Evolutionary conservation across 1,140 invertebrate species (phyloP).

Genomic region (Drosophila quadrilineata): DNA sequence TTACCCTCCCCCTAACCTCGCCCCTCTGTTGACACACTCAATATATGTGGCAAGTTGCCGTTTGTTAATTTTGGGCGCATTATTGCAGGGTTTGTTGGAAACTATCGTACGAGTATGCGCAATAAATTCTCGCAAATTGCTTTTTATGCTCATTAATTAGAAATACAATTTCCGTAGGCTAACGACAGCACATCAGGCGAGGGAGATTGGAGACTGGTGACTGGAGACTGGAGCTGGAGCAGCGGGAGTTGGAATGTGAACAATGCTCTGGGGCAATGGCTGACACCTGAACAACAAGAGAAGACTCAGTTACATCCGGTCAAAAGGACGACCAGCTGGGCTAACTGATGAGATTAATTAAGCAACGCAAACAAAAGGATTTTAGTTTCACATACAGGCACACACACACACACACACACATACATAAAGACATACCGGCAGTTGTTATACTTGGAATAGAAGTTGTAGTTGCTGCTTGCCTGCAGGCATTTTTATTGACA

Average conservation of each 20-base stretch:
- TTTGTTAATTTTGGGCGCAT: constrained; percentile 43
- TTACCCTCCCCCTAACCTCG: neutral
- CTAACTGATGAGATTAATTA: constrained; percentile 78
- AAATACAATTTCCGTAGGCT: constrained; percentile 55
- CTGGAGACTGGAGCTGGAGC: neutral
- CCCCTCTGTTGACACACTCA: too few species aligned
- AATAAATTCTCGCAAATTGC: constrained; percentile 46
- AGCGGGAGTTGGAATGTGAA: constrained; percentile 13
- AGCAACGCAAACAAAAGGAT: constrained; percentile 74
- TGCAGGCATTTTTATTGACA: constrained; percentile 79
- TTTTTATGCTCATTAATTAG: constrained; percentile 75
- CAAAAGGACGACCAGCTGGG: constrained; percentile 52
- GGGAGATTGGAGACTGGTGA: neutral
- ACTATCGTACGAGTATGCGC: constrained; percentile 42
- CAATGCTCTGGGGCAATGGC: constrained; percentile 34
- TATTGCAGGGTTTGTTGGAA: constrained; percentile 33
- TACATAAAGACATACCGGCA: too few species aligned
- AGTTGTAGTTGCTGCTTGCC: constrained; percentile 36
- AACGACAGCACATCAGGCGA: neutral
- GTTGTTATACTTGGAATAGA: constrained; percentile 10
- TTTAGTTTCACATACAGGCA: constrained; percentile 64
- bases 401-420: too few species aligned
- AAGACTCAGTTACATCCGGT: constrained; percentile 65
- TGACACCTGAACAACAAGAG: constrained; percentile 49
- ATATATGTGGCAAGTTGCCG: too few species aligned